Percentiles rank a stretch among this genome's conserved stretches.
Conservation (phyloP, 2,888 invertebrate species). For the Apeira syringaria region DNA sequence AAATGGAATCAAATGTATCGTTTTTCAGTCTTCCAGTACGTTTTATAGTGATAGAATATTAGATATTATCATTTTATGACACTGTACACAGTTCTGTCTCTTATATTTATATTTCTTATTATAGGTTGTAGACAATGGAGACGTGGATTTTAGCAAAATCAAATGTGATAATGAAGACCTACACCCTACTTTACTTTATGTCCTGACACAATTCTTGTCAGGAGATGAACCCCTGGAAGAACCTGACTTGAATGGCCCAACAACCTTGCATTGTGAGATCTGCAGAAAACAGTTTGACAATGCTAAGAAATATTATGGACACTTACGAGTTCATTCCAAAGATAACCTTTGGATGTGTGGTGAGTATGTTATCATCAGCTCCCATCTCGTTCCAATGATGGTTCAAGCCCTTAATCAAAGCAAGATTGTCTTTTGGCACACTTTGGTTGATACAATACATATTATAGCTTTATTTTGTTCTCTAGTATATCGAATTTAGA, state of each 20-base stretch:
- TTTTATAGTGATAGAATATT: conserved; percentile 12
- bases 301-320: conserved; percentile 76
- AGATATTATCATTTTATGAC: too few relatives aligned
- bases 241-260: conserved; percentile 71
- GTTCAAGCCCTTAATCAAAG: too few relatives aligned
- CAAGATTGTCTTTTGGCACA: too few relatives aligned
- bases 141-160: conserved; percentile 47
- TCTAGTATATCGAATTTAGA: too few relatives aligned
- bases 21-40: conserved; percentile 72
- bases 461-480: too few relatives aligned
- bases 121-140: conserved; percentile 67
- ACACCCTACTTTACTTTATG: conserved; percentile 53
- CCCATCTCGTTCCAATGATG: too few relatives aligned
- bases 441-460: too few relatives aligned
- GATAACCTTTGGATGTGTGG: conserved; percentile 75
- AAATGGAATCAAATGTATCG: conserved; percentile 64
- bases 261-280: conserved; percentile 72
- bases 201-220: conserved; percentile 67
- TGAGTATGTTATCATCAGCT: too few relatives aligned
- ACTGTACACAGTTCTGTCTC: too few relatives aligned
- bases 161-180: conserved; percentile 57
- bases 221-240: conserved; percentile 71
- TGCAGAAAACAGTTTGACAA: conserved; percentile 74
- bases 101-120: too few relatives aligned
- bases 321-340: conserved; percentile 72